phyloP scores from a whole-genome alignment of 2,113 vertebrate genomes.

The Brachypodius melanocephalos region DNA sequence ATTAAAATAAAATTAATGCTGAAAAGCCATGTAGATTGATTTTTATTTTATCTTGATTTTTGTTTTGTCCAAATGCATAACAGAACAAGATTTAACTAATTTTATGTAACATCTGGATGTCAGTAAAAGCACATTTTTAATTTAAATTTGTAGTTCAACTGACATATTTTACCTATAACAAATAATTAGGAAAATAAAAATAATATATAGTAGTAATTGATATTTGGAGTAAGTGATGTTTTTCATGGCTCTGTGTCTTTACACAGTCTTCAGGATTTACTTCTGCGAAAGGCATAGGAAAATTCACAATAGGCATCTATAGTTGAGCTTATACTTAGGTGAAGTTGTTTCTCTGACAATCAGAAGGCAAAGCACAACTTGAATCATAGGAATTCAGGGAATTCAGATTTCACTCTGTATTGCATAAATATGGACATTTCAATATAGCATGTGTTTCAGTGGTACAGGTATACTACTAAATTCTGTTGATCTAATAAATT shows the following conservation, averaged over 20 bases:
- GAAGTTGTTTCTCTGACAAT: not conserved
- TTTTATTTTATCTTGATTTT: not conserved
- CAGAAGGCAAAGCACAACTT: not conserved
- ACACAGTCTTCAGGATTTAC: not conserved
- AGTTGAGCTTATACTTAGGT: not conserved
- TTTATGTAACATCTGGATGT: not conserved
- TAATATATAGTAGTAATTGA: not conserved
- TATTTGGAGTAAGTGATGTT: not conserved
- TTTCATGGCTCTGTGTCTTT: not conserved
- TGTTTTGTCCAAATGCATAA: not conserved
- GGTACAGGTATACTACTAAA: not conserved
- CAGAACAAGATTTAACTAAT: not conserved
- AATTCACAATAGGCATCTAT: not conserved
- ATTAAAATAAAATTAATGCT: not conserved
- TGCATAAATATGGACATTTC: not conserved
- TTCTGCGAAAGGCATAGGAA: not conserved
- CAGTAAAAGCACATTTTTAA: not conserved
- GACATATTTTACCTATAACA: not conserved
- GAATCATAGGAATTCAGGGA: not conserved
- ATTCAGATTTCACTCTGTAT: not conserved
- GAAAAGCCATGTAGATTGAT: not conserved
- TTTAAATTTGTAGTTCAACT: not conserved
- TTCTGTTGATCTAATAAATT: not conserved
- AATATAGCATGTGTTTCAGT: not conserved
- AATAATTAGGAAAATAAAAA: not conserved